Conservation (phyloP, 2,113 vertebrate species). For the Anarhynchus alexandrinus region DNA sequence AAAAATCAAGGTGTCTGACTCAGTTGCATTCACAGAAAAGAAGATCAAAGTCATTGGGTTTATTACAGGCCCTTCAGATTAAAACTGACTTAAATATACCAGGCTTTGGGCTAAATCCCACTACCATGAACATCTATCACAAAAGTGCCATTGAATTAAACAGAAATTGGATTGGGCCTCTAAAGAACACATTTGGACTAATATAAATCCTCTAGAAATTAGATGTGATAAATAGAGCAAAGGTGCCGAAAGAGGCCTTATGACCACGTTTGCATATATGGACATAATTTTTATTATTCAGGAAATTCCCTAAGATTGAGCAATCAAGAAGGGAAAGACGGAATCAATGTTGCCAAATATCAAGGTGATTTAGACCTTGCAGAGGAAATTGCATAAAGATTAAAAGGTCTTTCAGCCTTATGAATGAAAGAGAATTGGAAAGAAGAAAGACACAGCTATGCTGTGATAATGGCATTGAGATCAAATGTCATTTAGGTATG, state of each 20-base stretch:
- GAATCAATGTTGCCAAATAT: slow-evolving; percentile 44
- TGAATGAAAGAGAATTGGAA: slow-evolving; percentile 39
- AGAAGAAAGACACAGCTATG: slow-evolving; percentile 1
- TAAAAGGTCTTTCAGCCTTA: slow-evolving; percentile 36
- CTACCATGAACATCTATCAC: background rate
- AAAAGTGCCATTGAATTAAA: background rate
- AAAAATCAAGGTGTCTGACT: slow-evolving; percentile 1
- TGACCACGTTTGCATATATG: background rate
- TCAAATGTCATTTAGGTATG: slow-evolving; percentile 30
- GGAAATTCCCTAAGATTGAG: slow-evolving; percentile 40
- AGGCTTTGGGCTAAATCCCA: slow-evolving; percentile 29
- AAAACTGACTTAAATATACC: slow-evolving; percentile 19
- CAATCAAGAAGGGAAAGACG: slow-evolving; percentile 22
- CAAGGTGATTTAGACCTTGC: slow-evolving; percentile 46
- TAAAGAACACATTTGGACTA: slow-evolving; percentile 7
- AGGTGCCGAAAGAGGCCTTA: background rate
- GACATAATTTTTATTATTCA: slow-evolving; percentile 34
- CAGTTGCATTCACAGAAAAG: background rate
- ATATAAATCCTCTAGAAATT: slow-evolving; percentile 34
- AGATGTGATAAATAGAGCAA: slow-evolving; percentile 29
- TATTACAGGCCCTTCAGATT: slow-evolving; percentile 16
- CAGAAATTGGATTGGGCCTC: background rate
- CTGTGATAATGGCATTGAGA: slow-evolving; percentile 5
- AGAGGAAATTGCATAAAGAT: slow-evolving; percentile 44
- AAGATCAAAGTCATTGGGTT: slow-evolving; percentile 21